A percentile compares a stretch with the other conserved stretches of the same genome.
Conservation (phyloP, 2,888 invertebrate species). For the Hecatera dysodea region DNA sequence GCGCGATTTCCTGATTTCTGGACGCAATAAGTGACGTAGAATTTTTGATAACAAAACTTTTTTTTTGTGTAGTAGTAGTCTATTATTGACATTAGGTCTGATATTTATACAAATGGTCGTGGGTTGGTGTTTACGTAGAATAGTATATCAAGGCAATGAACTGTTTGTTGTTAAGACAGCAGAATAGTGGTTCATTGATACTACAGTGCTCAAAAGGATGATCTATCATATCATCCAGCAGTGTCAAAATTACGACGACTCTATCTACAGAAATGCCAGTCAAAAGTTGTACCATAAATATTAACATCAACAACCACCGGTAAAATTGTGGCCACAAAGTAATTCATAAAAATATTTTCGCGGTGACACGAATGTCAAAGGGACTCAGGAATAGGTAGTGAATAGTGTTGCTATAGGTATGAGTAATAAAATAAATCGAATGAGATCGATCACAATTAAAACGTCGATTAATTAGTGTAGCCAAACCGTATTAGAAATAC, state of each 20-base stretch:
- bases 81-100: too few relatives aligned
- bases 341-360: background rate
- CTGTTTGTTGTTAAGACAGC: background rate
- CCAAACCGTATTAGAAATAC: constrained; percentile 32
- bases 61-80: background rate
- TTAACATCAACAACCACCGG: background rate
- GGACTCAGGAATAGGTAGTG: background rate
- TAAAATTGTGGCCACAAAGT: constrained; percentile 6
- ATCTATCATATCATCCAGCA: background rate
- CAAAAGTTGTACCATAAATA: background rate
- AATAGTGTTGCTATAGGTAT: constrained; percentile 1
- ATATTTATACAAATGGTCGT: constrained; percentile 27
- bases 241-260: background rate
- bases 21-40: constrained; percentile 10
- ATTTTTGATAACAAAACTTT: background rate
- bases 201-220: background rate
- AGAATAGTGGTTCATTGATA: constrained; percentile 11
- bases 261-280: background rate
- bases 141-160: background rate
- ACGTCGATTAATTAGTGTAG: constrained; percentile 6
- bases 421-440: background rate
- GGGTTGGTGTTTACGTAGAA: too few relatives aligned
- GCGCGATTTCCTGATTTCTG: background rate
- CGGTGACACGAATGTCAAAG: background rate
- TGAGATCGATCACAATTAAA: constrained; percentile 16